A percentile compares a stretch with the other conserved stretches of the same genome.
Conservation (phyloP, 1,140 invertebrate genomes). For the Drosophila funebris region DNA sequence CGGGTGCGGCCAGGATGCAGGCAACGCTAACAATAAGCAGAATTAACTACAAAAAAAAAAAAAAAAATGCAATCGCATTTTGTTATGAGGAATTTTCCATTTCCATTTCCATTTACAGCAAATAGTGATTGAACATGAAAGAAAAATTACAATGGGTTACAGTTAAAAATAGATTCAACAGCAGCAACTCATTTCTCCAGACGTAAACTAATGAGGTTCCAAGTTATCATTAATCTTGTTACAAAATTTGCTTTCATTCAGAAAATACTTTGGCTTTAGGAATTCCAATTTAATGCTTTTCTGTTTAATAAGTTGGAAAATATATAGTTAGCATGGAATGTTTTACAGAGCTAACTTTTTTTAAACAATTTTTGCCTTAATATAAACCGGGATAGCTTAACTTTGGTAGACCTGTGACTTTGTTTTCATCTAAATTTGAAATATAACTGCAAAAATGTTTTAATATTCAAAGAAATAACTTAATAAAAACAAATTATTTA, state of each 20-base stretch:
- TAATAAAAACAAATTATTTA: no score
- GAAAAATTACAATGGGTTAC: neutral
- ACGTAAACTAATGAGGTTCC: neutral
- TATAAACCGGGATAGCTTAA: no score
- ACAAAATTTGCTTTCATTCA: neutral
- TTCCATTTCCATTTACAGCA: constrained; percentile 23
- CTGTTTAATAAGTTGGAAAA: neutral
- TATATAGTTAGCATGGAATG: neutral
- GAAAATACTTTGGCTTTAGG: neutral
- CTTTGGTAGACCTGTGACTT: no score
- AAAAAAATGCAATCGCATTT: constrained; percentile 8
- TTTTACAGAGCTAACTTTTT: no score
- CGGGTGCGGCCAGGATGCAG: constrained; percentile 68
- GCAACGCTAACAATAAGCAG: constrained; percentile 56
- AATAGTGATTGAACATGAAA: constrained; percentile 14
- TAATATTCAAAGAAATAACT: no score
- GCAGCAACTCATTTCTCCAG: neutral
- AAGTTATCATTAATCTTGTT: constrained; percentile 1
- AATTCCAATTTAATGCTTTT: neutral
- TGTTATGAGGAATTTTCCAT: constrained; percentile 40
- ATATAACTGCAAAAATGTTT: no score
- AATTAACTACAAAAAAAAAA: constrained; percentile 58
- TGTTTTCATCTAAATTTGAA: no score
- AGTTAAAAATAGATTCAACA: neutral
- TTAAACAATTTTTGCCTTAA: no score